Conservation (phyloP, 1,140 invertebrate genomes). For the Rhyacophila brunnea region DNA sequence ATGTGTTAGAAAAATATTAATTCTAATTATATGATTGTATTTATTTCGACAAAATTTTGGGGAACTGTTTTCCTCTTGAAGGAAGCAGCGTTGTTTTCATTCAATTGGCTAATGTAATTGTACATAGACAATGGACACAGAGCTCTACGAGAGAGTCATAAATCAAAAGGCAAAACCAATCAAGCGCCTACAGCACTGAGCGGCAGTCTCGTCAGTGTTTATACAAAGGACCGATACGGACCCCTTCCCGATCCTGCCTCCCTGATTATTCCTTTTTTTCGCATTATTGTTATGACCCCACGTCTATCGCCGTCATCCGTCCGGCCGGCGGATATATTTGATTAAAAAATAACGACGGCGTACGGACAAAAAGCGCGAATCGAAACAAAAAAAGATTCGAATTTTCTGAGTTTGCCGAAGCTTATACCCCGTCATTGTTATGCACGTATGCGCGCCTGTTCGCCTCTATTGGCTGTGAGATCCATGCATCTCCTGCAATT, state of each 20-base stretch:
- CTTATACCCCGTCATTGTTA: slow-evolving; percentile 51
- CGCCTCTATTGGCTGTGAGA: too few species aligned
- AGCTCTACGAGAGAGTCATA: slow-evolving; percentile 3
- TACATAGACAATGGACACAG: slow-evolving; percentile 5
- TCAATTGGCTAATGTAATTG: slow-evolving; percentile 16
- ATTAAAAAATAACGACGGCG: slow-evolving; percentile 59
- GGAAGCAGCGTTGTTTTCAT: not conserved
- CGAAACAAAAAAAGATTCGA: slow-evolving; percentile 47
- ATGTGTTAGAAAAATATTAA: too few species aligned
- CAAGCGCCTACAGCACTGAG: slow-evolving; percentile 26
- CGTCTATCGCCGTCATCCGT: slow-evolving; percentile 46
- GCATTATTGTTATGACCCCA: slow-evolving; percentile 34
- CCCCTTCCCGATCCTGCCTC: slow-evolving; percentile 18
- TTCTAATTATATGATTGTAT: too few species aligned
- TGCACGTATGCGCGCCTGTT: too few species aligned
- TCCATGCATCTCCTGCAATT: too few species aligned
- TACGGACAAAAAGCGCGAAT: slow-evolving; percentile 33
- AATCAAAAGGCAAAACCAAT: slow-evolving; percentile 31
- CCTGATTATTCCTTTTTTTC: slow-evolving; percentile 20
- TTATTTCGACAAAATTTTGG: too few species aligned
- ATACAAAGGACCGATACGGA: slow-evolving; percentile 32
- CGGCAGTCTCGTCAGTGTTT: slow-evolving; percentile 31
- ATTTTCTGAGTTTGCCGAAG: slow-evolving; percentile 43
- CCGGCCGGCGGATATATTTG: slow-evolving; percentile 55
- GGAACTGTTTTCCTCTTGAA: too few species aligned